Conservation (phyloP, 1,140 invertebrate genomes). For the Drosophila teissieri region DNA sequence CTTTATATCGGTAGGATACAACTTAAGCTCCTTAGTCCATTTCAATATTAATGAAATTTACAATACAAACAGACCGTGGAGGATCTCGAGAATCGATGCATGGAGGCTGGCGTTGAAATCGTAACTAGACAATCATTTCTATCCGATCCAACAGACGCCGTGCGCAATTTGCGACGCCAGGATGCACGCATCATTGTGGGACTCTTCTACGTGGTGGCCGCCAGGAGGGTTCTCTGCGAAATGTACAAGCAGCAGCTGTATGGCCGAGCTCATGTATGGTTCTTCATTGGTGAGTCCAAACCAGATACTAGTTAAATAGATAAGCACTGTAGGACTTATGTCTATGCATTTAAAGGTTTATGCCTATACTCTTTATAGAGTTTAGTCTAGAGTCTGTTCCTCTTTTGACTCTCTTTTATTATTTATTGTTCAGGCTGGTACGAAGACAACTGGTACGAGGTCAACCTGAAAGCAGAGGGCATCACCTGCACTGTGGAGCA, state of each 20-base stretch:
- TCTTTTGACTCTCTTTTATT: background rate
- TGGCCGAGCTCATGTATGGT: constrained; percentile 99
- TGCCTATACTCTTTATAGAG: too few species aligned
- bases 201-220: constrained; percentile 97
- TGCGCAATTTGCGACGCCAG: constrained; percentile 95
- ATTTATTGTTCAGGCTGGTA: constrained; percentile 93
- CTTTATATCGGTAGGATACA: constrained; percentile 95
- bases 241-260: constrained; percentile 97
- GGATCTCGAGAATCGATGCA: constrained; percentile 97
- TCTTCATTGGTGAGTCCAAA: constrained; percentile 94
- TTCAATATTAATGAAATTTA: too few species aligned
- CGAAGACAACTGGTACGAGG: constrained; percentile 99
- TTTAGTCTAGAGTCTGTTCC: background rate
- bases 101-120: constrained; percentile 96
- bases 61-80: constrained; percentile 92
- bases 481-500: constrained; percentile 97
- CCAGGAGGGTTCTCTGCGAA: constrained; percentile 97
- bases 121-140: constrained; percentile 98
- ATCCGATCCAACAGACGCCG: constrained; percentile 97
- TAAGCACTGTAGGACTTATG: too few species aligned
- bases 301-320: background rate
- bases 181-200: constrained; percentile 99
- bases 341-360: too few species aligned
- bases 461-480: constrained; percentile 93
- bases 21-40: background rate